phyloP scores from a whole-genome alignment of 2,797 vertebrate genomes.

The Balearica regulorum region DNA sequence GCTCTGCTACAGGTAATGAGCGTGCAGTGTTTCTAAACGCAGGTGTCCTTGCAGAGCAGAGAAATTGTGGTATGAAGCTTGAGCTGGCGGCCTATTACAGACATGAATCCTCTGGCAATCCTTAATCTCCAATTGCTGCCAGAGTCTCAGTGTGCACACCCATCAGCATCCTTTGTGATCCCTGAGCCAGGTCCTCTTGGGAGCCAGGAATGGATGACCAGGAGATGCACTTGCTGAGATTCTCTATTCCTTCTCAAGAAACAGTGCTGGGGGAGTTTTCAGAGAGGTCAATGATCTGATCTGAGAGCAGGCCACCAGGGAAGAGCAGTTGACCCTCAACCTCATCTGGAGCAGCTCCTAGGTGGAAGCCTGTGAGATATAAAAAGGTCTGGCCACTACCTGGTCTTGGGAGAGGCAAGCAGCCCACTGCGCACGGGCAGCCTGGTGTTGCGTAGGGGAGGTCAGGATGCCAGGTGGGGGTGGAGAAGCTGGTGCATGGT shows the following conservation, averaged over 20 bases:
- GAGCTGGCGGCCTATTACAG: background rate
- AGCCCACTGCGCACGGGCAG: background rate
- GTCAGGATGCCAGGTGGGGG: background rate
- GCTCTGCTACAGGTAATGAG: background rate
- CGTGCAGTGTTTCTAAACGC: accelerated
- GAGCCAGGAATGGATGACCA: background rate
- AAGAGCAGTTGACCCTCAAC: background rate
- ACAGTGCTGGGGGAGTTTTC: background rate
- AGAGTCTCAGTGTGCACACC: background rate
- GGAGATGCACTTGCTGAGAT: background rate
- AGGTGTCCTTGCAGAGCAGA: background rate
- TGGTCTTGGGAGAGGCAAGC: background rate
- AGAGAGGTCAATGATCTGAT: background rate
- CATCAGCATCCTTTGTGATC: background rate
- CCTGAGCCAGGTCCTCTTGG: background rate
- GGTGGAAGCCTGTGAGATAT: background rate
- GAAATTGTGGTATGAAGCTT: background rate
- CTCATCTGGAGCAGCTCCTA: background rate
- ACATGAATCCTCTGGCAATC: background rate
- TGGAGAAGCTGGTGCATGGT: background rate
- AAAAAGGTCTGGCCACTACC: background rate
- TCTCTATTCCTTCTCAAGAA: background rate
- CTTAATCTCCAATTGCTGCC: background rate
- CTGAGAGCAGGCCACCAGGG: background rate
- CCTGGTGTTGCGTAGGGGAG: background rate